Conservation (phyloP, 2,888 invertebrate species). For the Hyles lineata region DNA sequence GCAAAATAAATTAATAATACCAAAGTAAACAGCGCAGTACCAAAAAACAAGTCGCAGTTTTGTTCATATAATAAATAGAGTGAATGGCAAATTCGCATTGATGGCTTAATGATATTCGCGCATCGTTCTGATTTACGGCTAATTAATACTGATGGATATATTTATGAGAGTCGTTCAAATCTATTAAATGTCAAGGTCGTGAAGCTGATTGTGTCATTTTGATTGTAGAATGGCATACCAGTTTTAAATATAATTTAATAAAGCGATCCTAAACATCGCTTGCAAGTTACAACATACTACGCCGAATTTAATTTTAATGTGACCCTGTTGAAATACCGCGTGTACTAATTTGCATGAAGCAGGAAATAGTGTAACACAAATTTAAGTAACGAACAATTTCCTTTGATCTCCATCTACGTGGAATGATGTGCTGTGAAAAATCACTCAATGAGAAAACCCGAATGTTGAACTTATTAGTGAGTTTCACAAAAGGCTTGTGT, state of each 20-base stretch:
- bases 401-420: not conserved
- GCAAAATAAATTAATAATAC: not conserved
- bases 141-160: conserved; percentile 19
- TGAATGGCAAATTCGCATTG: conserved; percentile 12
- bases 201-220: conserved; percentile 13
- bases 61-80: not conserved
- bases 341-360: not conserved
- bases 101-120: not conserved
- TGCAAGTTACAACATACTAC: not conserved
- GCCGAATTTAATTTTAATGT: conserved; percentile 1
- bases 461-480: not conserved
- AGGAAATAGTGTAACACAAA: not conserved
- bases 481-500: not conserved
- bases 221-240: conserved; percentile 19
- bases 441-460: not conserved
- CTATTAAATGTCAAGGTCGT: conserved; percentile 26
- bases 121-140: conserved; percentile 25
- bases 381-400: not conserved
- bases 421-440: not conserved
- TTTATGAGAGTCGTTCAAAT: conserved; percentile 19
- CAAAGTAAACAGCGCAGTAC: not conserved
- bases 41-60: not conserved
- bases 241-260: conserved; percentile 21
- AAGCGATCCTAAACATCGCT: not conserved
- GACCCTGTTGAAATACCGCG: not conserved